Base-by-base conservation (phyloP, 2,888 invertebrate genomes). In the Chrysolina haemoptera region DNA sequence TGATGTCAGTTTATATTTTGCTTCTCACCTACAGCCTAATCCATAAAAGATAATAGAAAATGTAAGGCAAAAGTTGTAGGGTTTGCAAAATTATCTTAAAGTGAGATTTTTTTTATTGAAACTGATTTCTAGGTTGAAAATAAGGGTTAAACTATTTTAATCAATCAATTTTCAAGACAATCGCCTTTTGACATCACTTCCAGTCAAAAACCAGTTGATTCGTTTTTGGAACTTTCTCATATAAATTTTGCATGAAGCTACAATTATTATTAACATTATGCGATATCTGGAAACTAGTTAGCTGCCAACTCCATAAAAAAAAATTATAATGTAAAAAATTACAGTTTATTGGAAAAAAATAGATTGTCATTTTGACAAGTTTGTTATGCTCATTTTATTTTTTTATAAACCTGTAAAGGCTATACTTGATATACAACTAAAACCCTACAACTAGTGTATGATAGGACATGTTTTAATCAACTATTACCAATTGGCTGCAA, bases 381-480 rank as follows among this genome's bases (percentile, higher is more conserved):
- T 43, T 43, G 43, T 43, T 43, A 43, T 4, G 8, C 43, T 43
- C 43, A 43, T 43, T 50, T 16, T 1, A 50, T 50, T 50, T 50
- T 16, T 50, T 50, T 50, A 50, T 50, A 50, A 50, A 50, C 48
- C 48, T n/a, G 12, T 12, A 50, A 10, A 5, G n/a, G n/a, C 48
- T 16, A 22, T 41, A 43, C 43, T 4, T 43, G 43, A 43, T 43
- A 43, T 43, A 50, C 48, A 50, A 50, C 48, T 50, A 50, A 50
- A 50, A 50, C 48, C 48, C 48, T 50, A 50, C 10, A n/a, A 50
- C 48, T 50, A 50, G 48, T 50, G 48, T 50, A 50, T n/a, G n/a
- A 50, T 50, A 50, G n/a, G 48, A n/a, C 48, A 50, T 50, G 48
- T 50, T 50, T 50, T 3, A 64, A 16, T 50, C 6, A 50, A 5